Evolutionary conservation across 1,140 invertebrate species (phyloP), one percentile per base, ranked within the genome.

Genomic region (Phymorhynchus buccinoides): DNA sequence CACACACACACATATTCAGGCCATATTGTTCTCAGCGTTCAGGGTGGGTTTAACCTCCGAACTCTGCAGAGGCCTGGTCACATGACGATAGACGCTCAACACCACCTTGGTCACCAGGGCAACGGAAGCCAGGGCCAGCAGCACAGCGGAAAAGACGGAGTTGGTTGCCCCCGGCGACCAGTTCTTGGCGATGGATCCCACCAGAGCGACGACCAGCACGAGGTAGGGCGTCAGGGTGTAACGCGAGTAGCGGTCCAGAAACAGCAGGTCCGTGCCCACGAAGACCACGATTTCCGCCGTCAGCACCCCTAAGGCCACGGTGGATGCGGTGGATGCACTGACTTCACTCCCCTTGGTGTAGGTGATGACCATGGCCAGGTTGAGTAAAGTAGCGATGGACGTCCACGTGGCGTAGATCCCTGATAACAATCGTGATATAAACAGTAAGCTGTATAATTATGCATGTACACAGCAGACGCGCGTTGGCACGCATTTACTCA

Each of bases 401-500:
- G 87, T 87, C 92, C 92, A 93, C 0, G 90, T 89, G 6, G 90
- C 91, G 78, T 92, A 93, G 22, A 92, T n/a, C n/a, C n/a, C n/a
- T n/a, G n/a, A n/a, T n/a, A n/a, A n/a, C n/a, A n/a, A n/a, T n/a
- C n/a, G n/a, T n/a, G n/a, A n/a, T n/a, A n/a, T n/a, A n/a, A n/a
- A n/a, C n/a, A n/a, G n/a, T n/a, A n/a, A n/a, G n/a, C n/a, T n/a
- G n/a, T n/a, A n/a, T n/a, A n/a, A n/a, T n/a, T n/a, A n/a, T n/a
- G n/a, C n/a, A n/a, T n/a, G n/a, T n/a, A n/a, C n/a, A n/a, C n/a
- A n/a, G n/a, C n/a, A n/a, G n/a, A n/a, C n/a, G n/a, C n/a, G n/a
- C n/a, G n/a, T n/a, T n/a, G n/a, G n/a, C n/a, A n/a, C n/a, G n/a
- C n/a, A n/a, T n/a, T n/a, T n/a, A n/a, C n/a, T n/a, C n/a, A n/a